A percentile compares a stretch with the other conserved stretches of the same genome.
Conservation (phyloP, 2,797 vertebrate genomes). For the Onychomys arenicola region DNA sequence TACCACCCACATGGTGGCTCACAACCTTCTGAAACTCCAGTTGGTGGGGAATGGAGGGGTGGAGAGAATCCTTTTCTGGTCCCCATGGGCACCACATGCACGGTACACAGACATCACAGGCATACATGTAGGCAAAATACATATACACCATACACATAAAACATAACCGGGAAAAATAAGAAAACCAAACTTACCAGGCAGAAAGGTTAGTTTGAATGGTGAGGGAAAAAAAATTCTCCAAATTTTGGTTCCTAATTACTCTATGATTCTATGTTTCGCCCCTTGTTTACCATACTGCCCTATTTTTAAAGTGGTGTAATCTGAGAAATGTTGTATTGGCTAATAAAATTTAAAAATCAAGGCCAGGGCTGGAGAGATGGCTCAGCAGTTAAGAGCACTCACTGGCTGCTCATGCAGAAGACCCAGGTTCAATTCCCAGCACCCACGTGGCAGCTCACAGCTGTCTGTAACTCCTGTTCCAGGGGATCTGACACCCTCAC, state of each 20-base stretch:
- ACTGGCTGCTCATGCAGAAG: too few species aligned
- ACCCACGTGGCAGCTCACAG: too few species aligned
- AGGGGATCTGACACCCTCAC: too few species aligned
- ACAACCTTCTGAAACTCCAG: neutral
- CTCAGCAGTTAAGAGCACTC: too few species aligned
- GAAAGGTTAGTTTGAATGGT: neutral
- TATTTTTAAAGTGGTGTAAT: constrained; percentile 35
- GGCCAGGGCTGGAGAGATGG: neutral
- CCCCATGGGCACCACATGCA: neutral
- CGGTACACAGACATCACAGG: neutral
- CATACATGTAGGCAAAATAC: neutral
- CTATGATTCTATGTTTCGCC: neutral
- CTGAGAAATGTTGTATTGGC: neutral
- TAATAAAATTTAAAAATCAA: neutral
- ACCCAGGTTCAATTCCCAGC: too few species aligned
- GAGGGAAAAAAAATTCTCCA: neutral
- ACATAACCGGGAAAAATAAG: neutral
- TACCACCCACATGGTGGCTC: neutral
- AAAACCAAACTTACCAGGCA: neutral
- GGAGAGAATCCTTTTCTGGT: neutral
- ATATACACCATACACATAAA: neutral
- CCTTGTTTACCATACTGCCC: neutral
- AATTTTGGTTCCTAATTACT: constrained; percentile 16
- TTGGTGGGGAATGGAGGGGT: neutral
- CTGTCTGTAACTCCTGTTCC: too few species aligned